Base-by-base conservation (phyloP, 2,888 invertebrate species). In the Leucozona laternaria region DNA sequence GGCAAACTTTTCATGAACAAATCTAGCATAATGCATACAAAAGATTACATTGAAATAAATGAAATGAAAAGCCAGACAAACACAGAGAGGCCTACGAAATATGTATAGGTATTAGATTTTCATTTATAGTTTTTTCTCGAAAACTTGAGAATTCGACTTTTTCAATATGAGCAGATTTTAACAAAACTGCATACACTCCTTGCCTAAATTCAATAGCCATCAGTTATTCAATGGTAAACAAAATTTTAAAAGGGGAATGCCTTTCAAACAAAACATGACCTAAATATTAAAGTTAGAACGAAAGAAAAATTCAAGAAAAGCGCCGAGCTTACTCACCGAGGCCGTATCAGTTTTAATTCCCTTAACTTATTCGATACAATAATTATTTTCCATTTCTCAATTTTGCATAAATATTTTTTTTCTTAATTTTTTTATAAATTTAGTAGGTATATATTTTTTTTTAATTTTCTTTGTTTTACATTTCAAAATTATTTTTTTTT, bases 401-500 rank as follows among this genome's bases (percentile, higher is more conserved):
- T 86, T 86, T 88, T 88, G 88, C 89, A 89, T 90, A 89, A 90
- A 89, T 89, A 89, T 81, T 86, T 87, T 88, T 45, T 81, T 60
- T 77, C 66, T 77, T 77, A 43, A 15, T 62, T 66, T 84, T 84
- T 68, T 68, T 71, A 83, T 88, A 88, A 88, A 89, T 79, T 78
- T 88, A 89, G 88, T 53, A 53, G 50, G 28, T 89, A 88, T 88
- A 89, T 88, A 86, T 89, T 88, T 66, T 72, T 77, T 78, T 53
- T 37, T 20, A 58, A 58, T 20, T 60, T 60, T 80, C 40, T 31
- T 80, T 73, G 73, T 85, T 48, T 83, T 79, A 55, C 76, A 64
- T 79, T 70, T 86, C 81, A 81, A 86, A 86, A 77, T 78, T 78
- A 77, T 77, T 81, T 72, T 55, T 72, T 64, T 79, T 75, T n/a